Evolutionary conservation across 2,797 vertebrate species (phyloP).

Genomic region (Urosaurus nigricauda): DNA sequence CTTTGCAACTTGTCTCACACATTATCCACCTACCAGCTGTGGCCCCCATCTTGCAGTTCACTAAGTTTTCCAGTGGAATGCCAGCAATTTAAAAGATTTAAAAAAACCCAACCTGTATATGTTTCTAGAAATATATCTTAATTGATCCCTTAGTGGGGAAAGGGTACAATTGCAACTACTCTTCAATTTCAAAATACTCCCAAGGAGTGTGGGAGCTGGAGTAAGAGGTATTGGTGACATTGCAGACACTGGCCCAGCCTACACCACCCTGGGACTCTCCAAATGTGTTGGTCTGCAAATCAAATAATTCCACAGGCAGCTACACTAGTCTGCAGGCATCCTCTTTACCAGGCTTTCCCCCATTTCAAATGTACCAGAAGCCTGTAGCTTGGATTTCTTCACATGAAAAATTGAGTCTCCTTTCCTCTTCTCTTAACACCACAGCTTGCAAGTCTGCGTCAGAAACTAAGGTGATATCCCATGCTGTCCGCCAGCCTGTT

Average conservation of each 20-base stretch:
- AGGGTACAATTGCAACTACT: background rate
- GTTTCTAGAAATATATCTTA: background rate
- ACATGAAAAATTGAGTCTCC: background rate
- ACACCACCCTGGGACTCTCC: no score
- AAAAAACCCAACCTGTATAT: background rate
- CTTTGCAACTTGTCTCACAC: background rate
- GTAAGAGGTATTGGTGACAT: background rate
- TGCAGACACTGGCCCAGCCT: background rate
- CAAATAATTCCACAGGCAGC: no score
- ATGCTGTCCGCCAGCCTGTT: conserved; percentile 92
- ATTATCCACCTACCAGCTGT: background rate
- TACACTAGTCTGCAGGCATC: no score
- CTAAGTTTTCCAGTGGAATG: background rate
- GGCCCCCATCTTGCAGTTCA: no score
- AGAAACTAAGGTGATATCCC: conserved; percentile 90
- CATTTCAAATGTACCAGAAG: background rate
- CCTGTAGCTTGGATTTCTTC: background rate
- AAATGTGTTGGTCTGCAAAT: no score
- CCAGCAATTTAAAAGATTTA: background rate
- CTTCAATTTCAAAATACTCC: background rate
- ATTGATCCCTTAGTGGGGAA: background rate
- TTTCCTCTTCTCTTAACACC: background rate
- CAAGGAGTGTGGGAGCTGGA: background rate
- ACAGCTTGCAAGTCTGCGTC: conserved; percentile 94
- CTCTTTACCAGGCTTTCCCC: no score